Base-by-base conservation (phyloP, 2,797 vertebrate genomes). In the Sebastiscus tertius region DNA sequence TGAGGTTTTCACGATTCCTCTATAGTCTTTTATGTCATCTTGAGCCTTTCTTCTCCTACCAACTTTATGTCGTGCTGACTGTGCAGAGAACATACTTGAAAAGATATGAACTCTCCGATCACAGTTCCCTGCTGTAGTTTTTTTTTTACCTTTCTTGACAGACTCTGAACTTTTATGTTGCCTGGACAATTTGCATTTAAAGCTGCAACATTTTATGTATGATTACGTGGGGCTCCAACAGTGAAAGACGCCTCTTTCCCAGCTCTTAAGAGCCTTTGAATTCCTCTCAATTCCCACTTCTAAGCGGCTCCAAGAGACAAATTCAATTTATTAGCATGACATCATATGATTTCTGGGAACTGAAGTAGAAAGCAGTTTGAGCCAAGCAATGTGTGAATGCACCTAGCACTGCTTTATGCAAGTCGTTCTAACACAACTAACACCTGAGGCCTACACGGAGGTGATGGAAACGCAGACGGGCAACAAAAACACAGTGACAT, bases 401-500 rank as follows among this genome's bases (percentile, higher is more conserved):
- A 14, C 31, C 3, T 16, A 42, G 39, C 39, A 14, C 8, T 16
- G 16, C 20, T 61, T 36, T 52, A 24, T 39, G 18, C 6, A 12
- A 13, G 12, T 61, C 1, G 24, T n/a, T 2, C 14, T 52, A 22
- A 39, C n/a, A 46, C 18, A 59, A 2, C 7, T 11, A 75, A 22
- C 42, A 20, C 16, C 49, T 34, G 29, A 49, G 16, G 5, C 13
- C 36, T 33, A 1, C 7, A 5, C 3, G 7, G 7, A 33, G 26
- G 11, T 9, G 26, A 36, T 11, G 6, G 12, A n/a, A 14, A 14
- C 24, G 9, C n/a, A 24, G 58, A 31, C n/a, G 36, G 65, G 59
- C 36, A 78, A 62, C 8, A 13, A 72, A 85, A 90, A 83, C 82
- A 86, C 6, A 6, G 26, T 81, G 69, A 80, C 86, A 75, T 87